Conservation (phyloP, 2,888 invertebrate species). For the Cryptocephalus moraei region DNA sequence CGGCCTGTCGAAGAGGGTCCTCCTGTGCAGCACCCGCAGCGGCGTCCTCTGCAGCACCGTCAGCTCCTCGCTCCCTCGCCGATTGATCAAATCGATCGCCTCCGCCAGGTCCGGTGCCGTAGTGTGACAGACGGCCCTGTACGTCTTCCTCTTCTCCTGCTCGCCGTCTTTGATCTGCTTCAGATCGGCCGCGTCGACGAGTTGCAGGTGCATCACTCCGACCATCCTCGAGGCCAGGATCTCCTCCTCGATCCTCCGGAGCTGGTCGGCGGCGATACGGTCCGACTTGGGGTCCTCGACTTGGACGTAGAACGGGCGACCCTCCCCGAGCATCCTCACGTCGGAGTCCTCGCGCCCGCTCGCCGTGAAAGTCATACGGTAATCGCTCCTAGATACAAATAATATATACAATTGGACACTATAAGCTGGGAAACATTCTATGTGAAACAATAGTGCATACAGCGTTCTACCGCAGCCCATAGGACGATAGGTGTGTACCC, state of each 20-base stretch:
- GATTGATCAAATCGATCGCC: slow-evolving; percentile 42
- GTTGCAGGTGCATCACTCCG: slow-evolving; percentile 53
- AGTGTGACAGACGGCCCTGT: slow-evolving; percentile 64
- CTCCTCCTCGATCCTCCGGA: slow-evolving; percentile 46
- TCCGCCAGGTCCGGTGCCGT: slow-evolving; percentile 37
- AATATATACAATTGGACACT: background rate
- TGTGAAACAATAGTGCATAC: too few species aligned
- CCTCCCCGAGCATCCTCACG: slow-evolving; percentile 84
- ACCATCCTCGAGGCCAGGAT: slow-evolving; percentile 47
- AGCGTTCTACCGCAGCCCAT: too few species aligned
- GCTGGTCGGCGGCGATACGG: slow-evolving; percentile 40
- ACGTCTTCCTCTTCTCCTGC: slow-evolving; percentile 77
- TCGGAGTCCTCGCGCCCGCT: slow-evolving; percentile 97
- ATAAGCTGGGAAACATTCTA: too few species aligned
- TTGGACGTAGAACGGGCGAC: slow-evolving; percentile 89
- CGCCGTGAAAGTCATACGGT: slow-evolving; percentile 60
- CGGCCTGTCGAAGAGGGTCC: slow-evolving; percentile 61
- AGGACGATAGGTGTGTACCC: too few species aligned
- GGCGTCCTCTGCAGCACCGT: slow-evolving; percentile 76
- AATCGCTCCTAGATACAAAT: background rate
- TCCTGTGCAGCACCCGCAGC: slow-evolving; percentile 77
- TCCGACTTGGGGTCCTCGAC: slow-evolving; percentile 56
- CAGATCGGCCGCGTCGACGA: slow-evolving; percentile 40
- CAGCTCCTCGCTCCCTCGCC: slow-evolving; percentile 29
- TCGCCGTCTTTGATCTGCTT: slow-evolving; percentile 50